Percentiles rank a stretch among this genome's conserved stretches.
phyloP scores from a whole-genome alignment of 2,113 vertebrate species.

The Etheostoma cragini region DNA sequence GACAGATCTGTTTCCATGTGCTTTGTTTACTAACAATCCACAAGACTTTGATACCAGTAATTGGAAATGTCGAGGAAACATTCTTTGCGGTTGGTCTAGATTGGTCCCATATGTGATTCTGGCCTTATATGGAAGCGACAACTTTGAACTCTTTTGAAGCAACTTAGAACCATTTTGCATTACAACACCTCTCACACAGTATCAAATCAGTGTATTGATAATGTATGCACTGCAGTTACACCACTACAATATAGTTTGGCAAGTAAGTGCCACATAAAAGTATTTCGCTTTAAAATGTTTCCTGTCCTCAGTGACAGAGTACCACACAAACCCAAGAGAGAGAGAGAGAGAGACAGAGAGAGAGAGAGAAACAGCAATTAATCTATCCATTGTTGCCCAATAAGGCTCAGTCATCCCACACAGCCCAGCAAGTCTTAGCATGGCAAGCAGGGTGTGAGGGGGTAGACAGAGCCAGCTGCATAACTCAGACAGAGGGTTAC shows the following conservation, averaged over 20 bases:
- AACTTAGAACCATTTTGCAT: slow-evolving; percentile 6
- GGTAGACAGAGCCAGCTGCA: slow-evolving; percentile 12
- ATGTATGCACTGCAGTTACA: not conserved
- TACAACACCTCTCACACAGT: not conserved
- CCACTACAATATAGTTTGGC: not conserved
- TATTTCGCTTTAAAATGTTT: slow-evolving; percentile 5
- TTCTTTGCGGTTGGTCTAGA: slow-evolving; percentile 52
- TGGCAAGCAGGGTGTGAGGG: slow-evolving; percentile 67
- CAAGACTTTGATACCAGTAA: slow-evolving; percentile 38
- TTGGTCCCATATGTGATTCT: slow-evolving; percentile 65
- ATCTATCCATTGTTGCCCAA: slow-evolving; percentile 66
- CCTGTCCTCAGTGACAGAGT: not conserved
- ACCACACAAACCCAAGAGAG: not conserved
- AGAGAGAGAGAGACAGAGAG: not conserved
- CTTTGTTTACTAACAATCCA: slow-evolving; percentile 5
- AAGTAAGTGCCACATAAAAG: not conserved
- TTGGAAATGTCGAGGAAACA: slow-evolving; percentile 47
- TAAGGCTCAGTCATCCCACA: slow-evolving; percentile 60
- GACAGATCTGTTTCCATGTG: not conserved
- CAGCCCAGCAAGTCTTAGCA: slow-evolving; percentile 72
- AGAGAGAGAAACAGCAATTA: slow-evolving; percentile 58
- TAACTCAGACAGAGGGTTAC: slow-evolving; percentile 27
- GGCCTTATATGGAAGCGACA: slow-evolving; percentile 17
- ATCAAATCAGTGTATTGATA: not conserved
- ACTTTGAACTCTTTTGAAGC: not conserved